Evolutionary conservation across 2,797 vertebrate genomes (phyloP), one percentile per base, ranked within the genome.

Genomic region (Crenuchus spilurus): DNA sequence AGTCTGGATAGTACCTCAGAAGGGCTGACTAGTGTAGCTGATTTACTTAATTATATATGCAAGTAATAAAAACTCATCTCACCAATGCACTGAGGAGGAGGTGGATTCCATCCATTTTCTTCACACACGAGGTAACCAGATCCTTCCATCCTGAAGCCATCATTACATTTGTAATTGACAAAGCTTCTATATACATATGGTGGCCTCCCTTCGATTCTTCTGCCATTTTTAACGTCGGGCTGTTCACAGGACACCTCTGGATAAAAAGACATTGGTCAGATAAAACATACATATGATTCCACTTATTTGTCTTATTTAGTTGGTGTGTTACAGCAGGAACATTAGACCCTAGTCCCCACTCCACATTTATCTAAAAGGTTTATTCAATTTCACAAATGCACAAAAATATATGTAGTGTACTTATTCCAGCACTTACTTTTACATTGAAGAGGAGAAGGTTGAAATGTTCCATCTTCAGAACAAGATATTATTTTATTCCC

Each of bases 41-140:
- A n/a, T n/a, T n/a, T n/a, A n/a, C n/a, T n/a, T n/a, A n/a, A n/a
- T n/a, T n/a, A n/a, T n/a, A n/a, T n/a, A n/a, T n/a, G n/a, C n/a
- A n/a, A n/a, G n/a, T 20, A 1, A 33, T 42, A 55, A 54, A 52
- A 8, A 62, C 16, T 64, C 14, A 55, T 6, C 65, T 78, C 78
- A 82, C 76, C 42, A 33, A 2, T 18, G 55, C 83, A 82, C 0
- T 0, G 0, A 20, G 78, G 76, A 54, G 49, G 14, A 30, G 35
- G 1, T n/a, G 74, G 70, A 0, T 2, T 0, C 83, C 83, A 84
- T 62, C 58, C 63, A 1, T 51, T 44, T 60, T 2, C 16, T 0
- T 13, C 20, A 66, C 83, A 84, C 10, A 3, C 7, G 26, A 84
- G 16, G 14, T 1, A 0, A 22, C 0, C 0, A 0, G 0, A 0